These are phyloP conservation scores for Pogonognathellus flavescens DNA, from an alignment of 1,140 invertebrate genomes.

Conservation along the genomic window DNA sequence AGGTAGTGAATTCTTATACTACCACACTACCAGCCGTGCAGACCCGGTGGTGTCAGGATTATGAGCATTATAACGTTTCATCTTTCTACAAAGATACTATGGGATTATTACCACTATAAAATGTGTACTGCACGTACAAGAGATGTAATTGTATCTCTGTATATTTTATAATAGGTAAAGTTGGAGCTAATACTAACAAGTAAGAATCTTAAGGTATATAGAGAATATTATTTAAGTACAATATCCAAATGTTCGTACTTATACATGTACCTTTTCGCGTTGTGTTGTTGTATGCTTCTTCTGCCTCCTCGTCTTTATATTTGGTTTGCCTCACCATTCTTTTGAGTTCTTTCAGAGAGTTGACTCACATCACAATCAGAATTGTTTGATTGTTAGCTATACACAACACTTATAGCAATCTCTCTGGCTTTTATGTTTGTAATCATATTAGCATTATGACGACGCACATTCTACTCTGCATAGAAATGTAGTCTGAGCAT, in stretches of 20 bases:
- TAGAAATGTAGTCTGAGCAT: too few species aligned
- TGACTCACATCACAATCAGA: slow-evolving; percentile 39
- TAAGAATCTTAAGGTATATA: neutral
- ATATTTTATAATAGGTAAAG: too few species aligned
- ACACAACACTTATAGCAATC: slow-evolving; percentile 49
- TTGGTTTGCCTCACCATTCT: slow-evolving; percentile 23
- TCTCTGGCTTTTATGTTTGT: slow-evolving; percentile 35
- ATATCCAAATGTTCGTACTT: too few species aligned
- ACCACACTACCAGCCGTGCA: neutral
- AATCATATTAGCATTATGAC: slow-evolving; percentile 61
- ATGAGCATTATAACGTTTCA: slow-evolving; percentile 32
- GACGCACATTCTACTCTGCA: slow-evolving; percentile 37
- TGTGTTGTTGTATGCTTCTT: neutral
- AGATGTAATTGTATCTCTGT: neutral
- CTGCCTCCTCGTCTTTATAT: slow-evolving; percentile 35
- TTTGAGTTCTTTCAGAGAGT: slow-evolving; percentile 10
- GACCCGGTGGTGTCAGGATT: slow-evolving; percentile 58
- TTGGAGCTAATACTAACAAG: too few species aligned
- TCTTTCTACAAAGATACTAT: neutral
- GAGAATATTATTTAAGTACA: too few species aligned
- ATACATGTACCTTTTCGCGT: slow-evolving; percentile 21
- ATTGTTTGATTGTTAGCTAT: slow-evolving; percentile 41
- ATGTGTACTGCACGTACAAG: neutral
- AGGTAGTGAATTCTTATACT: slow-evolving; percentile 61
- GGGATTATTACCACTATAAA: neutral